Evolutionary conservation across 2,888 invertebrate genomes (phyloP).

Genomic region (Cataglyphis livida): DNA sequence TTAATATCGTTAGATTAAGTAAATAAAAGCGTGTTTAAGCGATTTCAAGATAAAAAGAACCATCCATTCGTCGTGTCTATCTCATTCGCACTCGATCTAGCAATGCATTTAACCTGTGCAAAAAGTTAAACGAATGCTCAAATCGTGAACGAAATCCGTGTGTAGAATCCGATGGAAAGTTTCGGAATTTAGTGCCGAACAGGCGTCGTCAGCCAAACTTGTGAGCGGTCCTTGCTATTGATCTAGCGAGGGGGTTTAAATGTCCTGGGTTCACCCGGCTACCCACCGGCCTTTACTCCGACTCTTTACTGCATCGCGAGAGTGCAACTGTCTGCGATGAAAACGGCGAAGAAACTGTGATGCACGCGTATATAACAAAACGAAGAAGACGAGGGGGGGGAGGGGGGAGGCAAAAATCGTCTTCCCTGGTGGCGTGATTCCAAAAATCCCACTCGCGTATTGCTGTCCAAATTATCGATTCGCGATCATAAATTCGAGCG

Average conservation of each 20-base stretch:
- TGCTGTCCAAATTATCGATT: constrained; percentile 32
- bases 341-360: not conserved
- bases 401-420: not conserved
- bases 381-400: not conserved
- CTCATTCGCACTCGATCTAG: not conserved
- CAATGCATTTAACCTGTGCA: not conserved
- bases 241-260: constrained; percentile 73
- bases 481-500: constrained; percentile 30
- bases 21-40: not conserved
- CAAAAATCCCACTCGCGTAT: not conserved
- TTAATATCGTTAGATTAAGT: not conserved
- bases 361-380: not conserved
- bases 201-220: constrained; percentile 62
- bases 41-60: not conserved
- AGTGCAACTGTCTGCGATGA: constrained; percentile 1
- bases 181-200: constrained; percentile 32
- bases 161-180: not conserved
- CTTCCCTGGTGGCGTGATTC: not conserved
- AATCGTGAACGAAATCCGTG: constrained; percentile 7
- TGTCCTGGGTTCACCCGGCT: constrained; percentile 77
- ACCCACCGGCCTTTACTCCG: constrained; percentile 57
- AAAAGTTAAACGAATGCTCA: not conserved
- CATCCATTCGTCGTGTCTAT: not conserved
- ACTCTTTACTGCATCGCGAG: constrained; percentile 11
- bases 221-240: constrained; percentile 74